Conservation (phyloP, 2,797 vertebrate species). For the Clamator glandarius region DNA sequence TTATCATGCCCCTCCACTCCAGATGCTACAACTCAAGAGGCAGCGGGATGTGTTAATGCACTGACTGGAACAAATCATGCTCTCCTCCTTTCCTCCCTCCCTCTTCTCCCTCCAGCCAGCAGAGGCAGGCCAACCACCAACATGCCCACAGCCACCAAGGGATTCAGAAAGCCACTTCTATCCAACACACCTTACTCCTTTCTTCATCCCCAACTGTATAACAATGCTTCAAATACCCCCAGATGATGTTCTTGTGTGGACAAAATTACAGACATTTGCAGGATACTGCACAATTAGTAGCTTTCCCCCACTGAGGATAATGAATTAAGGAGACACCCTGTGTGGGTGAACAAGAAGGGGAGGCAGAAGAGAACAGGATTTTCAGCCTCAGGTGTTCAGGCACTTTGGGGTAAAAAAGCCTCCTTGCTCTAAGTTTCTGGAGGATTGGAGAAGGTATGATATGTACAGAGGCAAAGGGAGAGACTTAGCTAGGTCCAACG, state of each 20-base stretch:
- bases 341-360: background rate
- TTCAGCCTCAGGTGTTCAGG: background rate
- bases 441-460: background rate
- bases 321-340: background rate
- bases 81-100: background rate
- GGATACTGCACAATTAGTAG: background rate
- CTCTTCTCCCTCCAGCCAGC: background rate
- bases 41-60: background rate
- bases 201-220: background rate
- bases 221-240: background rate
- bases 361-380: background rate
- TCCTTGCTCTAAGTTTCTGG: background rate
- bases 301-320: background rate
- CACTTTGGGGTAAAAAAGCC: background rate
- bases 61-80: background rate
- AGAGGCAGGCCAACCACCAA: constrained; percentile 3
- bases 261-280: background rate
- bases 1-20: background rate
- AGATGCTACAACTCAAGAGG: background rate
- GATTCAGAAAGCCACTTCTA: background rate
- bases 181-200: background rate
- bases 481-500: background rate
- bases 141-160: background rate
- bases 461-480: background rate
- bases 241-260: background rate